These are phyloP conservation scores for Callaeas wilsoni DNA, from an alignment of 2,113 vertebrate genomes.

Conservation along the genomic window DNA sequence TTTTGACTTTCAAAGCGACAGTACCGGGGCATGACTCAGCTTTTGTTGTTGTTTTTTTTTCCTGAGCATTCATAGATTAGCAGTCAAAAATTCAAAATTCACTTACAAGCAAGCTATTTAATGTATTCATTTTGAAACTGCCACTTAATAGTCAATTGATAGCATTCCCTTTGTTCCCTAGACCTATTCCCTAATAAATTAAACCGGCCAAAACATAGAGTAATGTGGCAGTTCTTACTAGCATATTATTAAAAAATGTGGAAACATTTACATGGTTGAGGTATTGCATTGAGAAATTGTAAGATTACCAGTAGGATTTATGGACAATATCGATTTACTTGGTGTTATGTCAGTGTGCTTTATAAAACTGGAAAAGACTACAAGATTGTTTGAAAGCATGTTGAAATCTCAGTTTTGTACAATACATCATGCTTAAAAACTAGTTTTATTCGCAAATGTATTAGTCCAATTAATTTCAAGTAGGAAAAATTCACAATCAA, in stretches of 20 bases:
- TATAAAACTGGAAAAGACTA: neutral
- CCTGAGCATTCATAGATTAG: neutral
- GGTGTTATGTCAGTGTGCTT: neutral
- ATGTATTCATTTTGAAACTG: neutral
- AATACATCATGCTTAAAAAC: constrained; percentile 73
- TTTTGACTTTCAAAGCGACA: neutral
- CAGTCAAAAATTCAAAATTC: neutral
- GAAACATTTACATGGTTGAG: neutral
- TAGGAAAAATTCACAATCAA: constrained; percentile 74
- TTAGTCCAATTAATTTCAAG: constrained; percentile 74
- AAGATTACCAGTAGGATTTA: neutral
- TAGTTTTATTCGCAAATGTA: constrained; percentile 79
- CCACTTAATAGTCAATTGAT: neutral
- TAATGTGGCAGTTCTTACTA: neutral
- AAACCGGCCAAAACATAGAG: neutral
- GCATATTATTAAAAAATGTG: neutral
- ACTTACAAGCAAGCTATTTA: neutral
- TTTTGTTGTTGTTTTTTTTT: neutral
- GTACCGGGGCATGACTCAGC: neutral
- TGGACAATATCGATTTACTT: neutral
- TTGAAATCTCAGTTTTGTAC: constrained; percentile 50
- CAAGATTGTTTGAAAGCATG: neutral
- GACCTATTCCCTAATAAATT: neutral
- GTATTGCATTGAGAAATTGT: neutral
- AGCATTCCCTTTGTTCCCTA: neutral